These are phyloP conservation scores for Coremacera marginata DNA, from an alignment of 2,888 invertebrate genomes.

Conservation along the genomic window DNA sequence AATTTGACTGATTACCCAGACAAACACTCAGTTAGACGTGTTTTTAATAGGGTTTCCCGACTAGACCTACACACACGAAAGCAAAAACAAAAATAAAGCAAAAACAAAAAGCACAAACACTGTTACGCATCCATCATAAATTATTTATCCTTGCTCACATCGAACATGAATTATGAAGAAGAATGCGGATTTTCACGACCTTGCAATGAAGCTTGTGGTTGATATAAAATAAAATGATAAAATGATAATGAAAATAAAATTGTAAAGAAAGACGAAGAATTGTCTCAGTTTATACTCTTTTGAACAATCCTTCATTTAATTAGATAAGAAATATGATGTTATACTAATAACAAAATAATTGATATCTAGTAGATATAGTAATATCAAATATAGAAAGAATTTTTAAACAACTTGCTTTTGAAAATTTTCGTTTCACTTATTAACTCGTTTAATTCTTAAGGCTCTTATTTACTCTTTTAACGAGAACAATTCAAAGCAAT, in stretches of 20 bases:
- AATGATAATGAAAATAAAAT: conserved; percentile 16
- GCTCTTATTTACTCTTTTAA: too few species aligned
- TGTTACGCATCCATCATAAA: conserved; percentile 49
- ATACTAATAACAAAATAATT: background rate
- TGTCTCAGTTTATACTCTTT: background rate
- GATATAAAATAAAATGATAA: too few species aligned
- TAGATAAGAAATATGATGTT: background rate
- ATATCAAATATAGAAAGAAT: background rate
- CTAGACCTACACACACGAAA: conserved; percentile 19
- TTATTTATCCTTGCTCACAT: conserved; percentile 46
- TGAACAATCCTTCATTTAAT: background rate
- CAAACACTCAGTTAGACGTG: conserved; percentile 34
- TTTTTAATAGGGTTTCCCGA: conserved; percentile 32
- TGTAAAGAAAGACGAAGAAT: background rate
- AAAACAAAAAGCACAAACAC: background rate
- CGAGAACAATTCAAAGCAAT: too few species aligned
- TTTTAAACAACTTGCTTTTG: too few species aligned
- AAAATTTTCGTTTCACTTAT: too few species aligned
- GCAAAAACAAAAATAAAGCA: conserved; percentile 2
- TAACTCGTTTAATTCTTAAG: too few species aligned
- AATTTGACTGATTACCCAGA: conserved; percentile 68
- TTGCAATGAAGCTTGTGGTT: conserved; percentile 24
- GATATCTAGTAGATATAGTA: background rate
- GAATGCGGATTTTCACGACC: conserved; percentile 23
- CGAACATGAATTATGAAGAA: conserved; percentile 42